phyloP scores from a whole-genome alignment of 2,888 invertebrate genomes.

The Esperia sulphurella region DNA sequence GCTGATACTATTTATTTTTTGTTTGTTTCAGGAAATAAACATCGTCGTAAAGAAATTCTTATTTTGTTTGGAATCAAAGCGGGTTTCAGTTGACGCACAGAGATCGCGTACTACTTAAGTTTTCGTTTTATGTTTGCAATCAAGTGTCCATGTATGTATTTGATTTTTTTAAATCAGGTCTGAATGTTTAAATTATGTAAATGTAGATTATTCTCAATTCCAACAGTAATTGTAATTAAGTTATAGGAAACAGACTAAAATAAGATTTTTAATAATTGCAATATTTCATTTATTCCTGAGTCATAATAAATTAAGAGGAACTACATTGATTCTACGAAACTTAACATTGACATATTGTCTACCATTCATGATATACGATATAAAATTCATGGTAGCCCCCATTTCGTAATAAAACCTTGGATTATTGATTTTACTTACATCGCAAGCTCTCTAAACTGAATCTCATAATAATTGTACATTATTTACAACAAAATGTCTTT shows the following conservation, averaged over 20 bases:
- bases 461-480: constrained; percentile 57
- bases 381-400: not conserved
- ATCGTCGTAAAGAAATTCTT: constrained; percentile 16
- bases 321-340: constrained; percentile 16
- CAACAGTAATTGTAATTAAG: constrained; percentile 61
- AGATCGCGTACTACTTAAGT: constrained; percentile 30
- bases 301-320: constrained; percentile 28
- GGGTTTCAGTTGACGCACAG: constrained; percentile 35
- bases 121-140: constrained; percentile 34
- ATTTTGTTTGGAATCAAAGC: constrained; percentile 36
- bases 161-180: constrained; percentile 44
- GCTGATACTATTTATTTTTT: constrained; percentile 4
- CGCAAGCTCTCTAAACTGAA: constrained; percentile 47
- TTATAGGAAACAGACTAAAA: constrained; percentile 57
- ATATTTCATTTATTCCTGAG: constrained; percentile 57
- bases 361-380: not conserved
- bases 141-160: constrained; percentile 46
- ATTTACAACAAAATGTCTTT: constrained; percentile 59
- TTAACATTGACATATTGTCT: not conserved
- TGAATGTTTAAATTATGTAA: constrained; percentile 62
- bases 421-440: constrained; percentile 48
- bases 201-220: constrained; percentile 59
- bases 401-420: constrained; percentile 26
- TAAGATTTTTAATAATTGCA: constrained; percentile 65
- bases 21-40: constrained; percentile 67